Base-by-base conservation (phyloP, 2,113 vertebrate genomes). In the Aythya baeri region DNA sequence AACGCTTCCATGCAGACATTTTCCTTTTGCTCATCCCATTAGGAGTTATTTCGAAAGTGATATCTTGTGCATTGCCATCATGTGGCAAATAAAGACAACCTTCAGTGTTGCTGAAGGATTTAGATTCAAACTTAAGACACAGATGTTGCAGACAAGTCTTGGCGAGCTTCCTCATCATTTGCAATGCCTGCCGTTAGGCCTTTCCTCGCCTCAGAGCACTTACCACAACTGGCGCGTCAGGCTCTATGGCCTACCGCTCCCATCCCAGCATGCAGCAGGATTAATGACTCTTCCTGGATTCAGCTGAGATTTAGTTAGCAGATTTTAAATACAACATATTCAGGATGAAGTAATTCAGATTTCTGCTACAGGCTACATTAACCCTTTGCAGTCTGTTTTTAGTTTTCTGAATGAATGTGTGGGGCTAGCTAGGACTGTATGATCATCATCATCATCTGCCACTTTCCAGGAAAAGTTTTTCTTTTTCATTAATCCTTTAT, bases 151-250 rank as follows among this genome's bases (percentile, higher is more conserved):
- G 10, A 9, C 18, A 38, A 52, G 3, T 6, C 21, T 43, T 25
- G 2, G 7, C 11, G 36, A 63, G 22, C 3, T 38, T 8, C 3
- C 58, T 38, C 14, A 61, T 21, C 6, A 10, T 7, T 22, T 46
- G 12, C 38, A 17, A 14, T 21, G 59, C 18, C 41, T 3, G 3
- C 16, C 72, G 38, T 36, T 32, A 13, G 62, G 76, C 27, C 46
- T 2, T 11, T 2, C 4, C 14, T 11, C 22, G 2, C 8, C 2
- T 6, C 36, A 72, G 55, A 0, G 6, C 7, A 3, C 13, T 4
- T 46, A 32, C 31, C 0, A 5, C 41, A 57, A 18, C n/a, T 18
- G 62, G 34, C 3, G 8, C 44, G 2, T n/a, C 52, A 10, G 7
- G 55, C 36, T 3, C 67, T 2, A 1, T 3, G 1, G 61, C 62